Base-by-base conservation (phyloP, 2,113 vertebrate species). In the Hystrix cristata region DNA sequence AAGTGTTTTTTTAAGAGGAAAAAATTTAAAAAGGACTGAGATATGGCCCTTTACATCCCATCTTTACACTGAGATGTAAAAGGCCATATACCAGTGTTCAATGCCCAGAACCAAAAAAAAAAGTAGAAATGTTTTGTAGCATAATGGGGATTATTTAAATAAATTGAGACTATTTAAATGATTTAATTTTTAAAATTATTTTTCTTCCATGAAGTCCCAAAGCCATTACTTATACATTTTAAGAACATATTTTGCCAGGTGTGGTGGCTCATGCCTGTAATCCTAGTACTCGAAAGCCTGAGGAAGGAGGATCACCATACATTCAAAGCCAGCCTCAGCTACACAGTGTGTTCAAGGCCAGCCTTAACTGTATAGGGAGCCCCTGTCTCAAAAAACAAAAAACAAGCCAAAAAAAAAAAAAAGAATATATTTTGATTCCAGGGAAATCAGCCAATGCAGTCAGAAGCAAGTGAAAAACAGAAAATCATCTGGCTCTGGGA, bases 171-270 rank as follows among this genome's bases (percentile, higher is more conserved):
- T 65, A 59, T 48, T 84, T 64, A 78, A 46, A 59, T n/a, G n/a
- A 64, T 4, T 19, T 64, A 84, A 27, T 48, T 43, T 62, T 62
- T 64, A 82, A 76, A 48, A 38, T 62, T 69, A 4, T 80, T 90
- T 78, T 93, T 74, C 57, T 88, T 21, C 34, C 14, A 91, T n/a
- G 43, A 64, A 88, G 31, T 95, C 80, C 78, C 53, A 79, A 93
- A 62, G 57, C n/a, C 72, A 59, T 81, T 76, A 93, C 34, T 87
- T 95, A 29, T 16, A 11, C 83, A 95, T 69, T 21, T 90, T 62
- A 84, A 76, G 29, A 90, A 86, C 84, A 67, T 51, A 80, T 48
- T 76, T 94, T 95, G 59, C 69, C 4, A 9, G 10, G 19, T 10
- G 19, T 43, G 10, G 38, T 43, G 69, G 69, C 16, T 38, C 38